Conservation (phyloP, 35 echinoderm and acorn worm genomes). For the Holothuria glaberrima region DNA sequence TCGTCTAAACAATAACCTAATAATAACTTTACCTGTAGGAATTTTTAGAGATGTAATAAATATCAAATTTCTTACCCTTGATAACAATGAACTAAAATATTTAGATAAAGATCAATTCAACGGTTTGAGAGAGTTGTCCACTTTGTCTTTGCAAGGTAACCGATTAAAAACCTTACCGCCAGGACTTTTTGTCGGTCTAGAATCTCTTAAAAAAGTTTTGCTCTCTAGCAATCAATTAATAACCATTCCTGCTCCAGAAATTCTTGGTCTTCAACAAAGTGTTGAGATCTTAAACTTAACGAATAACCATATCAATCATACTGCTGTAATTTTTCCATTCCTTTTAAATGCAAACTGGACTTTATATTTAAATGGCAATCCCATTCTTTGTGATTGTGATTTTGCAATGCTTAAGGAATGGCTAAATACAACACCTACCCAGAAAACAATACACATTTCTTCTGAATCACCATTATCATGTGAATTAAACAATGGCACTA, state of each 20-base stretch:
- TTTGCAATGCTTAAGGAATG: not conserved
- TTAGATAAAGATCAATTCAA: not conserved
- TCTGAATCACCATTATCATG: no score
- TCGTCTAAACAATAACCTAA: not conserved
- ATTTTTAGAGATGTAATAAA: not conserved
- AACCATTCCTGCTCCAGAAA: not conserved
- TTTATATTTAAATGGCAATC: not conserved
- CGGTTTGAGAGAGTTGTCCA: no score
- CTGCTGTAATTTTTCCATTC: not conserved
- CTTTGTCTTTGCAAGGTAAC: no score
- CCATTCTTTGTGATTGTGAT: not conserved
- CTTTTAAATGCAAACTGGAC: not conserved
- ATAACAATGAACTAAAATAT: not conserved
- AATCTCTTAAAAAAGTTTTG: not conserved
- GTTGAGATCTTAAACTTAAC: not conserved
- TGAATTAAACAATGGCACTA: no score
- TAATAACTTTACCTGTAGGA: not conserved
- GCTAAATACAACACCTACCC: no score
- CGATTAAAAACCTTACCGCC: no score
- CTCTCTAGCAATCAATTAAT: not conserved
- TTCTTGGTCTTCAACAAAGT: not conserved
- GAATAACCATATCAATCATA: no score
- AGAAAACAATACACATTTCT: no score
- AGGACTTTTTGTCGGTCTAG: conserved; percentile 8
- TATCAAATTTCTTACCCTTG: not conserved